A percentile compares a stretch with the other conserved stretches of the same genome.
These are phyloP conservation scores for Phaetusa simplex DNA, from an alignment of 2,113 vertebrate genomes.

Conservation along the genomic window DNA sequence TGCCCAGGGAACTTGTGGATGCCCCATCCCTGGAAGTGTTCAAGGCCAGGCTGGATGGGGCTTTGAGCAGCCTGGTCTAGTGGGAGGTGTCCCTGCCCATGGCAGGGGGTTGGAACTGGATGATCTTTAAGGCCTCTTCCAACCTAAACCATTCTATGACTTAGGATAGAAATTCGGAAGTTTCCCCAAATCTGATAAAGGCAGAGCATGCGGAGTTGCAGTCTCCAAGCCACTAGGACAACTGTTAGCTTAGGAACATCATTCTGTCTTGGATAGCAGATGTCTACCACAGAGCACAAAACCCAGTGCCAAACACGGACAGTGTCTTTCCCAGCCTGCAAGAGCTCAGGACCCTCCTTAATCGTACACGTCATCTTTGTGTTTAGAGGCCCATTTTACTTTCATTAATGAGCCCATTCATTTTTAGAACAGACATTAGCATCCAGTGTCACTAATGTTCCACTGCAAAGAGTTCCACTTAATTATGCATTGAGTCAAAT, in stretches of 20 bases:
- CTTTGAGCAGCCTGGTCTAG: too few species aligned
- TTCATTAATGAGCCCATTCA: background rate
- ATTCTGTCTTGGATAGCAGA: background rate
- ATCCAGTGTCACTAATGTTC: background rate
- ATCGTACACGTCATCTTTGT: background rate
- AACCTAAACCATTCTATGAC: too few species aligned
- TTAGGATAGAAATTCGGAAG: background rate
- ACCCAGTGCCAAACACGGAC: fast-evolving
- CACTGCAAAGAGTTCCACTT: background rate
- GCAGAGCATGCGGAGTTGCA: background rate
- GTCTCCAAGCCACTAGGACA: background rate
- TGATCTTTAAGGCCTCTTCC: too few species aligned
- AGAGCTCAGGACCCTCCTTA: background rate
- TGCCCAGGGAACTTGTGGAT: too few species aligned
- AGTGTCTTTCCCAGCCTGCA: background rate
- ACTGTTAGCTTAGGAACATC: background rate
- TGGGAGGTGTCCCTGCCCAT: too few species aligned
- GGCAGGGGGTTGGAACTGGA: too few species aligned
- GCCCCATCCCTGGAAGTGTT: too few species aligned
- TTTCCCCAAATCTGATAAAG: background rate
- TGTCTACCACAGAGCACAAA: background rate
- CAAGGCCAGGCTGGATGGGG: too few species aligned
- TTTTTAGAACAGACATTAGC: background rate
- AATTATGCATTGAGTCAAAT: background rate
- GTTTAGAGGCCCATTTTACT: background rate